Evolutionary conservation across 1,140 invertebrate genomes (phyloP), one percentile per base, ranked within the genome.

Genomic region (Subanguina moxae): DNA sequence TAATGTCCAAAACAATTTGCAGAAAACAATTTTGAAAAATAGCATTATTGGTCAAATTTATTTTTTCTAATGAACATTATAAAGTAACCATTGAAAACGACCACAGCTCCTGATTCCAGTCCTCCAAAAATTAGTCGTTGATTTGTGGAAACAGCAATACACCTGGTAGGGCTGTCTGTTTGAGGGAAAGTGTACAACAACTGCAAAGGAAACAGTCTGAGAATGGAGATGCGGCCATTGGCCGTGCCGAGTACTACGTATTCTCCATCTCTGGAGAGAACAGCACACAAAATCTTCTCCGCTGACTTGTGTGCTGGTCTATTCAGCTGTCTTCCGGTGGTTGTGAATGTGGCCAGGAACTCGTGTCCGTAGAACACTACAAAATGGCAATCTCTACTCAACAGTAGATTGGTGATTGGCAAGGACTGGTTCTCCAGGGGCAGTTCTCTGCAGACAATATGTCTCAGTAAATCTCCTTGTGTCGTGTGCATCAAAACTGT

Each of bases 401-500:
- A 75, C 3, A 78, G 52, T 25, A 77, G 67, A 46, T 75, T 73
- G 9, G 68, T 62, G 30, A 71, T 59, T 9, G 67, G 13, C 0
- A 38, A 11, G 65, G 56, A 11, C 23, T 28, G 42, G 17, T 17
- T 23, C 19, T 66, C 32, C 13, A 27, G 17, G 1, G 52, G 46
- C 48, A 68, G 67, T 19, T 76, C 93, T 3, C 63, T 61, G 48
- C 73, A 76, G 23, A 63, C 45, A 23, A 52, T 52, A 15, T 52
- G 48, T 15, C 48, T 88, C 32, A 98, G 84, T n/a, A 97, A 85
- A 84, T 98, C 94, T 28, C 94, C 94, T 84, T 93, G 93, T n/a
- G 94, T 94, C 48, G 94, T 96, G 84, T 98, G 94, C 28, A 97
- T 91, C 30, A 97, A 86, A 59, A 95, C 91, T 7, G 92, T 91